Conservation (phyloP, 2,113 vertebrate genomes). For the Phaethornis superciliosus region DNA sequence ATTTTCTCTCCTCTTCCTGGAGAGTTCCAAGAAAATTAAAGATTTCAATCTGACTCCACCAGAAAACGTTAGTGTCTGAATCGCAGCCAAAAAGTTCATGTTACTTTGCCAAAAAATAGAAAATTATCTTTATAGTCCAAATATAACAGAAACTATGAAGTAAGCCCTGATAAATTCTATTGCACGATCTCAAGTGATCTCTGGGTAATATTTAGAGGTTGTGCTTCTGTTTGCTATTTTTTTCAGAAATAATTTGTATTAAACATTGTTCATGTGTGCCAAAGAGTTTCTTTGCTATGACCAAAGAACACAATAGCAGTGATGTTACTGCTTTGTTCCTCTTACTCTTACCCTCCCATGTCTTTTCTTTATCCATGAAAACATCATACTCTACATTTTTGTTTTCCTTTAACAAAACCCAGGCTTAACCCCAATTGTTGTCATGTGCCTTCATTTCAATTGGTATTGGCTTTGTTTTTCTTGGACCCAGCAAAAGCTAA, state of each 20-base stretch:
- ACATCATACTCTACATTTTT: not conserved
- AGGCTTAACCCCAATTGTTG: slow-evolving; percentile 31
- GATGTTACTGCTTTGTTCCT: not conserved
- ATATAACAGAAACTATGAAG: slow-evolving; percentile 43
- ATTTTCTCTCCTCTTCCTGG: not conserved
- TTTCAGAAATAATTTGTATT: not conserved
- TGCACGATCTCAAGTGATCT: not conserved
- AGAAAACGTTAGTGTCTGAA: slow-evolving; percentile 40
- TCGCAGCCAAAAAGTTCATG: slow-evolving; percentile 6
- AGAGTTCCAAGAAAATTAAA: slow-evolving; percentile 33
- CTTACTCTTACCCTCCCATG: not conserved
- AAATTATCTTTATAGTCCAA: slow-evolving; percentile 45
- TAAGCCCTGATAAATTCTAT: slow-evolving; percentile 49
- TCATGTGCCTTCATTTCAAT: slow-evolving; percentile 36
- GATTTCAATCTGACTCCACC: slow-evolving; percentile 10
- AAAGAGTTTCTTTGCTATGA: not conserved
- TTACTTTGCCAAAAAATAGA: slow-evolving; percentile 28
- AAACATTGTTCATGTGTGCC: not conserved
- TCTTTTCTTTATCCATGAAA: slow-evolving; percentile 23
- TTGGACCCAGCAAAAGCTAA: slow-evolving; percentile 47
- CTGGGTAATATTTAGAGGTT: not conserved
- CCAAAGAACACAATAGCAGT: not conserved
- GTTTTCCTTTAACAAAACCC: slow-evolving; percentile 52
- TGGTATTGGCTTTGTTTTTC: slow-evolving; percentile 39
- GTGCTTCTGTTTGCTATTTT: not conserved